Base-by-base conservation (phyloP, 2,113 vertebrate genomes). In the Istiophorus platypterus region DNA sequence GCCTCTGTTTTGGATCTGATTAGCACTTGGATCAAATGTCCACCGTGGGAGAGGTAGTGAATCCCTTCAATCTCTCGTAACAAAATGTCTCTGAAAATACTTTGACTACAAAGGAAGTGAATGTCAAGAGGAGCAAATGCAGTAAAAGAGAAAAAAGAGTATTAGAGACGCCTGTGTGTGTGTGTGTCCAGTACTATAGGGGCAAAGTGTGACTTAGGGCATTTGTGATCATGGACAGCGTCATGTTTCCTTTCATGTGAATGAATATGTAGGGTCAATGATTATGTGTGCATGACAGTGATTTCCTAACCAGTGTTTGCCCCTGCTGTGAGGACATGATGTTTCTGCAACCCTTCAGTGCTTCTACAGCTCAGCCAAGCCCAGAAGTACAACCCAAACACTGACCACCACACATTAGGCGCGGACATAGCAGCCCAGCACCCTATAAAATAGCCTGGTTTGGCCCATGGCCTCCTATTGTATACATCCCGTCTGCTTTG, bases 401-500 rank as follows among this genome's bases (percentile, higher is more conserved):
- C 74, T 90, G 88, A 85, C 88, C 88, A 73, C 73, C 80, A 65
- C 80, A 69, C 82, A 88, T 82, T 81, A 85, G 75, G 78, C 4
- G 18, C 49, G 80, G 82, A 86, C 82, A 57, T 84, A 78, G 78
- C 39, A 81, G 81, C 86, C 72, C 72, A 61, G 77, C 37, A 22
- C 56, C 78, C 82, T 76, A 56, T 82, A 84, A 81, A 91, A 87
- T 80, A 78, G 88, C 80, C 81, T 17, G 31, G 64, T 51, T 80
- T 77, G 70, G 87, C 79, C 87, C 75, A 76, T 74, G 86, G 90
- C 89, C 88, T 90, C 86, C 89, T 87, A 82, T 92, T 93, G 92
- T 93, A 93, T 93, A 94, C 88, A 93, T 92, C 79, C 88, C 80
- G 85, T 92, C 89, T 76, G 85, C 88, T 93, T 93, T 93, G 90